Conservation (phyloP, 2,888 invertebrate species). For the Pachydiplax longipennis region DNA sequence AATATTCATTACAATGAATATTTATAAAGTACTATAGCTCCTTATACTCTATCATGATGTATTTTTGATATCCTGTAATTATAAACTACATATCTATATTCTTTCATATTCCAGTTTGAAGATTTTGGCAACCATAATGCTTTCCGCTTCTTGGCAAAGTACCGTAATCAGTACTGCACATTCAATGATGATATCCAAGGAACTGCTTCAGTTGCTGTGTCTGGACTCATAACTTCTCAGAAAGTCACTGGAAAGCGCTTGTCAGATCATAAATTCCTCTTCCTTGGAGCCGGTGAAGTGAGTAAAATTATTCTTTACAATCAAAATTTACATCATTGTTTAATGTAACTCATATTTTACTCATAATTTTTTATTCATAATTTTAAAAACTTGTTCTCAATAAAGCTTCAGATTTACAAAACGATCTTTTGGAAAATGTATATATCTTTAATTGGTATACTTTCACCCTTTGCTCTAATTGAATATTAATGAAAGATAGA, state of each 20-base stretch:
- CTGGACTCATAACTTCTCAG: slow-evolving; percentile 65
- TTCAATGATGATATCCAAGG: slow-evolving; percentile 73
- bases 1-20: no score
- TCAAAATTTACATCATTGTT: slow-evolving; percentile 49
- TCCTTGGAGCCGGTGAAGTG: slow-evolving; percentile 69
- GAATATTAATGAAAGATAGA: background rate
- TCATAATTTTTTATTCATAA: background rate
- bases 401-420: background rate
- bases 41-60: no score
- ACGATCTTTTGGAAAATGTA: background rate
- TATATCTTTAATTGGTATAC: background rate
- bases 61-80: no score
- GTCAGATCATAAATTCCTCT: slow-evolving; percentile 64
- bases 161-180: slow-evolving; percentile 65
- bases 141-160: slow-evolving; percentile 66
- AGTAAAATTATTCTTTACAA: slow-evolving; percentile 8
- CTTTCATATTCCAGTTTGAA: slow-evolving; percentile 63
- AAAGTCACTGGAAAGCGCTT: slow-evolving; percentile 63
- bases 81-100: background rate
- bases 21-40: no score
- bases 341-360: background rate
- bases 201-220: slow-evolving; percentile 68
- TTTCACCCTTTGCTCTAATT: background rate
- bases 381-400: background rate
- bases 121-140: slow-evolving; percentile 71